phyloP scores from a whole-genome alignment of 1,140 invertebrate species.

The Hypsibius dujardini region DNA sequence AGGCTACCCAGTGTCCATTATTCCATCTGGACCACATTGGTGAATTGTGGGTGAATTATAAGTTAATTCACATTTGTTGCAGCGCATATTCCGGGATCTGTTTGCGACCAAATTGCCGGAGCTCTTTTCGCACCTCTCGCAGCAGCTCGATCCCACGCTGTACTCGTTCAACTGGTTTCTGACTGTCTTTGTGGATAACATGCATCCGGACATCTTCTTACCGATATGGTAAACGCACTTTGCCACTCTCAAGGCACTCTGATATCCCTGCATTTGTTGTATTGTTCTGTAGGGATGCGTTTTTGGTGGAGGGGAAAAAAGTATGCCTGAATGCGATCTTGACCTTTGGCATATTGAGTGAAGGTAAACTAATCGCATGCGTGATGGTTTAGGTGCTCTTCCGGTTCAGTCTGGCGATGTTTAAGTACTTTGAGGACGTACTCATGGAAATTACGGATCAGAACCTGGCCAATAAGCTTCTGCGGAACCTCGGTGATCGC shows the following conservation, averaged over 20 bases:
- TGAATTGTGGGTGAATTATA: no score
- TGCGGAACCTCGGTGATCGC: constrained; percentile 33
- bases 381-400: constrained; percentile 39
- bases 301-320: constrained; percentile 43
- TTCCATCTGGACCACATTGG: no score
- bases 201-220: constrained; percentile 38
- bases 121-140: constrained; percentile 36
- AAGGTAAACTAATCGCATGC: no score
- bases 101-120: constrained; percentile 39
- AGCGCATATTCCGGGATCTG: constrained; percentile 39
- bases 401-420: constrained; percentile 40
- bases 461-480: constrained; percentile 32
- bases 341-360: neutral
- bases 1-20: no score
- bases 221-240: constrained; percentile 39
- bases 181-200: constrained; percentile 41
- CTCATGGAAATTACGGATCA: constrained; percentile 32
- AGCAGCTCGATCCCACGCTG: constrained; percentile 37
- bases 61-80: no score
- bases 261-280: no score
- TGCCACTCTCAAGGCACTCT: no score
- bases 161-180: constrained; percentile 45
- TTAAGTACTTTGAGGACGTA: constrained; percentile 38
- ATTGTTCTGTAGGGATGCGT: constrained; percentile 36
- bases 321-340: constrained; percentile 28